Evolutionary conservation across 2,797 vertebrate species (phyloP).

Genomic region (Podargus strigoides): DNA sequence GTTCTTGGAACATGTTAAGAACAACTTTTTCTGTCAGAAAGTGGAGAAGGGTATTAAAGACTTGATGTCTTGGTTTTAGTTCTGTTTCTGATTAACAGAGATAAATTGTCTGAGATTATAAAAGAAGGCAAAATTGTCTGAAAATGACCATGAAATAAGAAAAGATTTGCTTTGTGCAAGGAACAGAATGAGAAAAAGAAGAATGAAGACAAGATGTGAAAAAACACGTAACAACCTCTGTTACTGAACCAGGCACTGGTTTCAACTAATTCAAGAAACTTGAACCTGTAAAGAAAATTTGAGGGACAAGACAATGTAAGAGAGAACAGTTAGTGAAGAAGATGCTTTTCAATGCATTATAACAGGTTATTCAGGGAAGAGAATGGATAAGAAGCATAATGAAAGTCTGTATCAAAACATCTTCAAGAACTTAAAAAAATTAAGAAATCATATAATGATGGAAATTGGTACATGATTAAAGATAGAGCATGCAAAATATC

Average conservation of each 20-base stretch:
- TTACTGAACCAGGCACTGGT: background rate
- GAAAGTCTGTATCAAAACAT: background rate
- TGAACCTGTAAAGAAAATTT: background rate
- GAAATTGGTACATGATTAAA: background rate
- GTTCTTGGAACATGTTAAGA: background rate
- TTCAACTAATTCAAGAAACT: background rate
- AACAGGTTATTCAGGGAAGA: background rate
- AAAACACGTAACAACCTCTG: background rate
- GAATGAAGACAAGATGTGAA: background rate
- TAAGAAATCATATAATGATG: background rate
- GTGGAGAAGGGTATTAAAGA: background rate
- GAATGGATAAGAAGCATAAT: background rate
- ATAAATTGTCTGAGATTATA: background rate
- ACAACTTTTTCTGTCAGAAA: background rate
- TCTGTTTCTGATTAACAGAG: constrained; percentile 4
- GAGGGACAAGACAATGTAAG: background rate
- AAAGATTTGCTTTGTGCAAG: background rate
- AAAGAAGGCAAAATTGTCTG: background rate
- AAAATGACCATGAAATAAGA: background rate
- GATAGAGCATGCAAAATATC: background rate
- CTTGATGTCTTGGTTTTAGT: background rate
- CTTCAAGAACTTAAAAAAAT: background rate
- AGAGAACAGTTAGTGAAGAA: background rate
- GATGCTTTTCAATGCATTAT: background rate
- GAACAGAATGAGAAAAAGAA: background rate